Evolutionary conservation across 2,797 vertebrate species (phyloP).

Genomic region (Bradypodion ventrale): DNA sequence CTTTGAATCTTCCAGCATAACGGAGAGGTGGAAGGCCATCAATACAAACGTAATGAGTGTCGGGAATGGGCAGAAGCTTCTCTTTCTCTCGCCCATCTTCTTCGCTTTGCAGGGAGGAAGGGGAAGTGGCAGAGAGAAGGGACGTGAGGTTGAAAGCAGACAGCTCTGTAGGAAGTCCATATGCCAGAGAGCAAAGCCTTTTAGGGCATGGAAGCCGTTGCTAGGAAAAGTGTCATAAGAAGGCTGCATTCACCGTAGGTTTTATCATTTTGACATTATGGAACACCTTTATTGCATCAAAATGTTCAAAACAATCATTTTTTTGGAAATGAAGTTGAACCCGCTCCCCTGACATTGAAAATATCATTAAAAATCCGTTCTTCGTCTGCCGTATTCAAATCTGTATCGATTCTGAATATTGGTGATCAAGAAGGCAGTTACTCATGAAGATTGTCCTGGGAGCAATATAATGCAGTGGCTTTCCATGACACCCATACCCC

Average conservation of each 20-base stretch:
- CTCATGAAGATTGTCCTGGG: too few species aligned
- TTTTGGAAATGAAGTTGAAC: not conserved
- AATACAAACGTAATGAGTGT: conserved; percentile 57
- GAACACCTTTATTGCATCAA: not conserved
- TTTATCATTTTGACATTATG: not conserved
- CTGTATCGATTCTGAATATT: too few species aligned
- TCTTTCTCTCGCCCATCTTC: not conserved
- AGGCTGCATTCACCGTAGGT: too few species aligned
- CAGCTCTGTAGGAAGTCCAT: rapidly evolving
- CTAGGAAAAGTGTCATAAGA: not conserved
- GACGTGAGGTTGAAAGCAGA: not conserved
- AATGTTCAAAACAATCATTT: not conserved
- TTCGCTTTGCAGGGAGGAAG: not conserved
- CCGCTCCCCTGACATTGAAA: too few species aligned
- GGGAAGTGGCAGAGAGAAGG: too few species aligned
- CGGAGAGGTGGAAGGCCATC: conserved; percentile 65
- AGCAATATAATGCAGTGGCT: too few species aligned
- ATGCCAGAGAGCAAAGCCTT: not conserved
- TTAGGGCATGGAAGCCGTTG: not conserved
- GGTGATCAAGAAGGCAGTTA: too few species aligned
- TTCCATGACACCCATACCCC: too few species aligned
- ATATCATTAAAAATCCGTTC: too few species aligned
- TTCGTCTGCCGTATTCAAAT: too few species aligned
- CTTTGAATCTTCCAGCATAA: conserved; percentile 54
- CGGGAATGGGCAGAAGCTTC: conserved; percentile 17